Evolutionary conservation across 2,888 invertebrate species (phyloP), one percentile per base, ranked within the genome.

Genomic region (Congeria kusceri): DNA sequence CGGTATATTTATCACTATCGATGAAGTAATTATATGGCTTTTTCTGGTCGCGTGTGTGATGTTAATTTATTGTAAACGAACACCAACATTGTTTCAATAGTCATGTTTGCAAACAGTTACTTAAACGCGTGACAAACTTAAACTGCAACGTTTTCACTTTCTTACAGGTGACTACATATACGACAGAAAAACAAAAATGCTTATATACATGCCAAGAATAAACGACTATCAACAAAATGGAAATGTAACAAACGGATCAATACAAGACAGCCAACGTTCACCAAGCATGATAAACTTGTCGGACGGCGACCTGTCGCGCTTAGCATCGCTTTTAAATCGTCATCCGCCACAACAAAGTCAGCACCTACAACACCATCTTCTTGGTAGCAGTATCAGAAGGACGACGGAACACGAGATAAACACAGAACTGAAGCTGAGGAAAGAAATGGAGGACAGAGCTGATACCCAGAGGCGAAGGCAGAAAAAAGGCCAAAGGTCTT

Each of bases 121-220:
- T 18, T 44, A 44, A 44, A 44, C 46, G 18, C 46, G 46, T 13
- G 18, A 44, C 46, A 44, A 44, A 44, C 9, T 44, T 9, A 13
- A 9, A 44, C 46, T 13, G 9, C 18, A 44, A 44, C 11, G 11
- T 13, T 44, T 25, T 44, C 27, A 3, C 29, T 25, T 56, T n/a
- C 7, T 57, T 39, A 5, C 65, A 83, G 83, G 83, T 11, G 84
- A 86, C 25, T 46, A 77, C 11, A 59, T 78, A 15, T 88, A 87
- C 65, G 79, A 87, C 72, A 84, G 83, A 71, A 83, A 78, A 25
- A 85, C 69, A 5, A 72, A 77, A 59, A 70, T 29, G 15, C 57
- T 86, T 0, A 57, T 78, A 3, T 73, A 72, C 29, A 63, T 76
- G 4, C 64, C 64, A 13, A 59, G 49, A 11, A 27, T 58, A 13